phyloP scores from a whole-genome alignment of 2,888 invertebrate genomes.

The Himalopsyche tibetana region DNA sequence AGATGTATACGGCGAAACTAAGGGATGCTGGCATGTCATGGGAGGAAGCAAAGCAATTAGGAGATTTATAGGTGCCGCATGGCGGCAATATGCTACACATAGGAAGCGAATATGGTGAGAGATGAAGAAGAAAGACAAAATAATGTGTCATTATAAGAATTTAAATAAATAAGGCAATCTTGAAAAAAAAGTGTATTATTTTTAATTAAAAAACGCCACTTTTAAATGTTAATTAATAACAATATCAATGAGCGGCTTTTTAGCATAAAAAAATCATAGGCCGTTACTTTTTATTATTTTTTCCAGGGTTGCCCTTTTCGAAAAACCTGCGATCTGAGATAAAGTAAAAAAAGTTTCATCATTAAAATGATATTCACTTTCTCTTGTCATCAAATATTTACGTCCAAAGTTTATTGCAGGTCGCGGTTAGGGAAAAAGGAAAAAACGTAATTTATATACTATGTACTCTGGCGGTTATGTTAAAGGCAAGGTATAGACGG shows the following conservation, averaged over 20 bases:
- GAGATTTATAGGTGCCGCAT: too few relatives aligned
- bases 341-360: constrained; percentile 24
- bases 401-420: constrained; percentile 6
- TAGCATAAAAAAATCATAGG: not conserved
- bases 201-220: not conserved
- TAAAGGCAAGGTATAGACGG: too few relatives aligned
- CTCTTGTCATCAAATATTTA: constrained; percentile 10
- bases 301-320: not conserved
- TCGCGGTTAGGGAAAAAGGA: not conserved
- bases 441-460: not conserved
- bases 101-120: too few relatives aligned
- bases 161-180: too few relatives aligned
- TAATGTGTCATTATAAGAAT: too few relatives aligned
- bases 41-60: too few relatives aligned
- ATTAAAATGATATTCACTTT: constrained; percentile 34
- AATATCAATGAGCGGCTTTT: constrained; percentile 1
- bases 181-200: too few relatives aligned
- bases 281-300: not conserved
- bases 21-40: too few relatives aligned
- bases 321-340: not conserved
- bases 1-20: too few relatives aligned
- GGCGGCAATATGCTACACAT: too few relatives aligned
- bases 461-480: not conserved
- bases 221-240: not conserved
- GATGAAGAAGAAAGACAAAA: too few relatives aligned